A percentile compares a stretch with the other conserved stretches of the same genome.
Evolutionary conservation across 2,888 invertebrate genomes (phyloP).

Genomic region (Caenorhabditis zanzibari): DNA sequence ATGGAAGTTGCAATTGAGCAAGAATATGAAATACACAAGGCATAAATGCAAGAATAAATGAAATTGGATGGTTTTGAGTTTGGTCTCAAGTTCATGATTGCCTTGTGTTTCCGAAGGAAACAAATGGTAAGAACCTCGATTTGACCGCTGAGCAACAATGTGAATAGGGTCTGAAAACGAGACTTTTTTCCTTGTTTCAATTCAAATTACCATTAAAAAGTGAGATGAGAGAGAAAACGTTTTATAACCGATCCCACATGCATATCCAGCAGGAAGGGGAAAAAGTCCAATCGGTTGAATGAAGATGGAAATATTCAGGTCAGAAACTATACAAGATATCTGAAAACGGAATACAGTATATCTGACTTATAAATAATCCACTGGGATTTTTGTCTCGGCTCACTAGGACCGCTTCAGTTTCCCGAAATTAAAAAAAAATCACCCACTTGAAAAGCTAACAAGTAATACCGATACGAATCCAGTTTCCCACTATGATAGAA

Average conservation of each 20-base stretch:
- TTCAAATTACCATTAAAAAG: neutral
- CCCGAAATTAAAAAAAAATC: no score
- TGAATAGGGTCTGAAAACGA: constrained; percentile 29
- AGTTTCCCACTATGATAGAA: constrained; percentile 22
- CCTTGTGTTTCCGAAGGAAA: constrained; percentile 43
- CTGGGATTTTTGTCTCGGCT: no score
- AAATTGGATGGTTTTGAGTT: neutral
- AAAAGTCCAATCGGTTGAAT: constrained; percentile 39
- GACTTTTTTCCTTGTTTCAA: no score
- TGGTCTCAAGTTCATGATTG: constrained; percentile 19
- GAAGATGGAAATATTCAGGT: constrained; percentile 25
- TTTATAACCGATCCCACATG: neutral
- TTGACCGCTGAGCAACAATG: constrained; percentile 16
- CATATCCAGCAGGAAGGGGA: constrained; percentile 35
- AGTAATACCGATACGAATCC: constrained; percentile 21
- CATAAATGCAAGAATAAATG: neutral
- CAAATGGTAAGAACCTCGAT: constrained; percentile 28
- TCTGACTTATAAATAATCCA: no score
- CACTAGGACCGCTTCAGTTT: no score
- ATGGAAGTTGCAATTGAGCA: neutral
- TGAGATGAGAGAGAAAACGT: constrained; percentile 7
- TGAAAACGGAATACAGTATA: no score
- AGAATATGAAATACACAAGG: neutral
- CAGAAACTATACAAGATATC: constrained; percentile 16
- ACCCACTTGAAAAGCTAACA: constrained; percentile 31